Base-by-base conservation (phyloP, 2,113 vertebrate genomes). In the Eudyptes chrysolophus region DNA sequence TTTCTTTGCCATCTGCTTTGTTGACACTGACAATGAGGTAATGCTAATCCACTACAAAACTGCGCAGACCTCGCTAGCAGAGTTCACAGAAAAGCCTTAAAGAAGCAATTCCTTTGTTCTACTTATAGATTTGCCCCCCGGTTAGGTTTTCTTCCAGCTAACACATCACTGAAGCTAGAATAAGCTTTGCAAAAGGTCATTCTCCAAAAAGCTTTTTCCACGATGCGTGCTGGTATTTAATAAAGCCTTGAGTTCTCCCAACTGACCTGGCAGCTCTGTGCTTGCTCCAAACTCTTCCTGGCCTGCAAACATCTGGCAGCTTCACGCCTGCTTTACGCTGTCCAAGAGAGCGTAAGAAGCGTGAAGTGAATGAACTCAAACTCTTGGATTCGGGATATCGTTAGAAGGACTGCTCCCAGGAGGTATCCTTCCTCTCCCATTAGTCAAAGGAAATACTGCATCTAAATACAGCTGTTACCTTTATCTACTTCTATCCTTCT, bases 381-480 rank as follows among this genome's bases (percentile, higher is more conserved):
- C 40, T 8, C 82, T 4, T 32, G 92, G 79, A 86, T 44, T 29
- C 9, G 42, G 68, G 51, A 16, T 19, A 19, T 7, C 2, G 0
- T 7, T 62, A 7, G 5, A 29, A 65, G 16, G 44, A 72, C 58
- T 94, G 89, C 74, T 95, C 62, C 65, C 70, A 36, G 79, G 38
- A 78, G 90, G 36, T 62, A 79, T 48, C 89, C 93, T 93, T 92
- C 92, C 94, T 84, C 80, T 75, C 57, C 68, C 0, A 0, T 32
- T n/a, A 51, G 27, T 16, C 91, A 94, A 40, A 95, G 95, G 94
- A 97, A 95, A 51, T 30, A 22, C n/a, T 40, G 54, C 46, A 60
- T 74, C 79, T 84, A 94, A 97, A 97, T 81, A 52, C 78, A 95
- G 92, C 93, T 61, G 72, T 51, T 52, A 80, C 87, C 87, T 83